phyloP scores from a whole-genome alignment of 2,113 vertebrate genomes.

The Leucopsar rothschildi region DNA sequence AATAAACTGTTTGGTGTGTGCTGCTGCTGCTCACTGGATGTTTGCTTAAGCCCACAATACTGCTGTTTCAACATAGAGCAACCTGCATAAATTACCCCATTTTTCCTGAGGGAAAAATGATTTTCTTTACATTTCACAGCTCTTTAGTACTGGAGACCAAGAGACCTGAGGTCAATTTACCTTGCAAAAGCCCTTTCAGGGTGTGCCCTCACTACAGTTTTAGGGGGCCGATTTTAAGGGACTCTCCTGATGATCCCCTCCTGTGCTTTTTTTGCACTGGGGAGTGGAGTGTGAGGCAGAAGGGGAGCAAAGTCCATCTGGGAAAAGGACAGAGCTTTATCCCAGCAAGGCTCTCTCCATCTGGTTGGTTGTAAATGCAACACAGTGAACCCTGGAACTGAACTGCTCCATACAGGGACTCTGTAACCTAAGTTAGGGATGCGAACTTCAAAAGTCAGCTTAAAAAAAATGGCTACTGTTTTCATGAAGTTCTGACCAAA shows the following conservation, averaged over 20 bases:
- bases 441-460: neutral
- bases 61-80: neutral
- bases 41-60: neutral
- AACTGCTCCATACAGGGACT: neutral
- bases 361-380: neutral
- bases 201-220: neutral
- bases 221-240: rapidly evolving
- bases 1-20: neutral
- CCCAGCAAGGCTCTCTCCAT: neutral
- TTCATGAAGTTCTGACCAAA: neutral
- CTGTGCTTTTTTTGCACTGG: neutral
- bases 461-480: neutral
- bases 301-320: neutral
- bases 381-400: neutral
- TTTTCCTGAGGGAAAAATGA: neutral
- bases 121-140: neutral
- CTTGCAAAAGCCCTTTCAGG: neutral
- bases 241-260: neutral
- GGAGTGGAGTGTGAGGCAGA: rapidly evolving
- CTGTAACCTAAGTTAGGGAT: neutral
- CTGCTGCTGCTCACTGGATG: neutral
- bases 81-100: neutral
- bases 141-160: neutral
- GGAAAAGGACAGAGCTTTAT: neutral
- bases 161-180: neutral